These are phyloP conservation scores for Ageneiosus marmoratus DNA, from an alignment of 2,113 vertebrate species.

Conservation along the genomic window DNA sequence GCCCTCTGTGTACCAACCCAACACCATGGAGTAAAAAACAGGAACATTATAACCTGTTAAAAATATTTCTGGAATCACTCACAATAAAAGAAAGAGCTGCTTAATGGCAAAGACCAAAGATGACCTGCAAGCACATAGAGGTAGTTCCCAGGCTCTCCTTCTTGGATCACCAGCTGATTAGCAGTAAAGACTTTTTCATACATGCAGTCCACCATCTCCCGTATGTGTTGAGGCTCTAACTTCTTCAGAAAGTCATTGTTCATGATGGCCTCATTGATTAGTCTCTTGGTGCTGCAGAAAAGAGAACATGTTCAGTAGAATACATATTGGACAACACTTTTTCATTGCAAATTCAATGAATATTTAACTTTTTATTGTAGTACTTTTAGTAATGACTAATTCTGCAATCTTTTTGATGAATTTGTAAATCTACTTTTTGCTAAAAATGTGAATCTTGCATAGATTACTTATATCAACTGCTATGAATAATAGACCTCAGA, in stretches of 20 bases:
- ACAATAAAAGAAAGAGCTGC: background rate
- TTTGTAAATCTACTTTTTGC: background rate
- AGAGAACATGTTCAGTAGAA: background rate
- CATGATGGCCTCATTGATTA: constrained; percentile 75
- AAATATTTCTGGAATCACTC: constrained; percentile 5
- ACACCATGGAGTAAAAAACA: background rate
- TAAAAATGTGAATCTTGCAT: background rate
- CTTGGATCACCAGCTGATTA: constrained; percentile 74
- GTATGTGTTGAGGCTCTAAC: constrained; percentile 73
- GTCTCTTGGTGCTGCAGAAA: constrained; percentile 67
- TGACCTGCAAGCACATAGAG: constrained; percentile 80
- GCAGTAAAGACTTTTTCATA: constrained; percentile 68
- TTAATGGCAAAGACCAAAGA: background rate
- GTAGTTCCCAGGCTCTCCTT: constrained; percentile 77
- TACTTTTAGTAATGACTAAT: background rate
- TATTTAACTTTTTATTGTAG: background rate
- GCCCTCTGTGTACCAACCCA: constrained; percentile 62
- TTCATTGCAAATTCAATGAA: background rate
- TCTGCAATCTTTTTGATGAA: background rate
- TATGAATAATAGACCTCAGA: background rate
- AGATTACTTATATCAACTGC: background rate
- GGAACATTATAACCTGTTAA: background rate
- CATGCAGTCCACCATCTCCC: constrained; percentile 79
- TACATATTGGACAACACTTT: background rate
- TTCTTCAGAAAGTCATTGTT: constrained; percentile 79